phyloP scores from a whole-genome alignment of 2,113 vertebrate genomes.

The Lathamus discolor region DNA sequence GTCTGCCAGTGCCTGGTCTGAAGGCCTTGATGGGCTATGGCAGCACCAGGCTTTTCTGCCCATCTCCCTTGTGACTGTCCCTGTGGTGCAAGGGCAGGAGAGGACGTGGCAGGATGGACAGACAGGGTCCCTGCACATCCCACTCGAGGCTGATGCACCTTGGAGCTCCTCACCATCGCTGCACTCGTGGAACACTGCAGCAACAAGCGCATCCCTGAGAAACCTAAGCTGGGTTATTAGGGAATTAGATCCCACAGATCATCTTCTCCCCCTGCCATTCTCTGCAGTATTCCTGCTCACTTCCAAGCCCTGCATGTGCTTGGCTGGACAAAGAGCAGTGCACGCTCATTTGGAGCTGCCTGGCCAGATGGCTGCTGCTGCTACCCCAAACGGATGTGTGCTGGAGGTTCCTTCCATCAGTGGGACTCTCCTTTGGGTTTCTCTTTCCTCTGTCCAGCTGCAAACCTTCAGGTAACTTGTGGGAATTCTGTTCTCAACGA shows the following conservation, averaged over 20 bases:
- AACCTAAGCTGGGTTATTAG: neutral
- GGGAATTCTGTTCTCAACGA: neutral
- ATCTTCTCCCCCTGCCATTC: neutral
- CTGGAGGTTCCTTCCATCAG: neutral
- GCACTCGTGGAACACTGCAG: neutral
- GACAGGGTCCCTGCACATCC: neutral
- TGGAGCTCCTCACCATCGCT: neutral
- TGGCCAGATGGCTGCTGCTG: neutral
- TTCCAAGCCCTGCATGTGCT: neutral
- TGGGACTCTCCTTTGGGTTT: neutral
- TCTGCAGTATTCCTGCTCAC: neutral
- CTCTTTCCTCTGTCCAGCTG: neutral
- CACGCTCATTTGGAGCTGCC: neutral
- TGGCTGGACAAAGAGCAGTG: neutral
- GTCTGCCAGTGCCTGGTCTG: neutral
- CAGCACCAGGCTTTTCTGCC: neutral
- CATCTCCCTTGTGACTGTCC: neutral
- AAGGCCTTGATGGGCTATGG: neutral
- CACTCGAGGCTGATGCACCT: rapidly evolving
- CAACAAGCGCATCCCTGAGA: neutral
- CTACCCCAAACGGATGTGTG: rapidly evolving
- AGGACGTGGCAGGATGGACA: neutral
- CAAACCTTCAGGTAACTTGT: neutral
- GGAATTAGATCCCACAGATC: neutral
- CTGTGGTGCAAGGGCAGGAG: neutral